These are phyloP conservation scores for Protonemura montana DNA, from an alignment of 2,888 invertebrate genomes.

Conservation along the genomic window DNA sequence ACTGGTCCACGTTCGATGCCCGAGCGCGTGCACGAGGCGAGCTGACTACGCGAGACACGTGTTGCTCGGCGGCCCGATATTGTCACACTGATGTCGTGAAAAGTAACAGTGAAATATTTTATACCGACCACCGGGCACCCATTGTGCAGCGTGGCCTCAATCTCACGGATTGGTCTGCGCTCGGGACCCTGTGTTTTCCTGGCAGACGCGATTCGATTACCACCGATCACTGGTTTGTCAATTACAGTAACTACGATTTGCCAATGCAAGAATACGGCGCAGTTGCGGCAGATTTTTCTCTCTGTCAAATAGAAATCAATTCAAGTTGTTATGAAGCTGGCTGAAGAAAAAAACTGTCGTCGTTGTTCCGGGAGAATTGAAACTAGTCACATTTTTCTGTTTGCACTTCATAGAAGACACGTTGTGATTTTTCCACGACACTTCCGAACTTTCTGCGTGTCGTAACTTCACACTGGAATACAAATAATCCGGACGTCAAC, in stretches of 20 bases:
- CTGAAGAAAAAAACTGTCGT: background rate
- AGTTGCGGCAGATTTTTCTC: background rate
- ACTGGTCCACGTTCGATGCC: background rate
- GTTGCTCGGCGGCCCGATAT: background rate
- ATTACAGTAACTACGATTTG: background rate
- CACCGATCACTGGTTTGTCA: background rate
- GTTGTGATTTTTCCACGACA: background rate
- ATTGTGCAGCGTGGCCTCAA: slow-evolving; percentile 18
- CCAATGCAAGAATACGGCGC: background rate
- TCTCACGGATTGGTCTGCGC: slow-evolving; percentile 13
- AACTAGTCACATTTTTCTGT: background rate
- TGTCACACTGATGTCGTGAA: slow-evolving; percentile 22
- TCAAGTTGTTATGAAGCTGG: background rate
- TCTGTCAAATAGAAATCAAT: background rate
- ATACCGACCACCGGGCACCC: background rate
- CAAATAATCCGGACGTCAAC: background rate
- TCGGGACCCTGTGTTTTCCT: background rate
- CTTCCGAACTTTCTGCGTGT: too few relatives aligned
- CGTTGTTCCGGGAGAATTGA: background rate
- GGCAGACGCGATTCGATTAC: background rate
- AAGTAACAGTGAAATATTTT: slow-evolving; percentile 23
- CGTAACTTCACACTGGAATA: background rate
- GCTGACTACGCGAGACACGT: background rate
- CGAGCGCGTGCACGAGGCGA: background rate
- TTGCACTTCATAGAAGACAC: background rate